These are phyloP conservation scores for Hyperoodon ampullatus DNA, from an alignment of 2,113 vertebrate species.

Conservation along the genomic window DNA sequence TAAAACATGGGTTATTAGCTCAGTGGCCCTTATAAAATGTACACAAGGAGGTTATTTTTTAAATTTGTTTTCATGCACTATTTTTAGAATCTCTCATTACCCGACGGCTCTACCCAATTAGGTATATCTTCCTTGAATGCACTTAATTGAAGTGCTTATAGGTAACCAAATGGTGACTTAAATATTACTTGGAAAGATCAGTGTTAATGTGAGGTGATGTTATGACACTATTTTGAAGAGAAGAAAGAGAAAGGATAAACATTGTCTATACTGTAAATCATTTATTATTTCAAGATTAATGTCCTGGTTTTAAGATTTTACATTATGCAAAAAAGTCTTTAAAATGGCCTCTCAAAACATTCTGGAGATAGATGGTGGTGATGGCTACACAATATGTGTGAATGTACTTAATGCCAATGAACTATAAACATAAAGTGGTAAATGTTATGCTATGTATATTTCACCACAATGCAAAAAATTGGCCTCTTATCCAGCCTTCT, in stretches of 20 bases:
- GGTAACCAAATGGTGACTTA: not conserved
- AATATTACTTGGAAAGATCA: not conserved
- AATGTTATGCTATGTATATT: not conserved
- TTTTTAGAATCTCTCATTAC: not conserved
- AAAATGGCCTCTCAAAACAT: not conserved
- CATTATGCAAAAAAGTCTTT: not conserved
- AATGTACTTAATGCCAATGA: not conserved
- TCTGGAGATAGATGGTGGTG: not conserved
- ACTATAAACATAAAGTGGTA: not conserved
- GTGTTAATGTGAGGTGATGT: not conserved
- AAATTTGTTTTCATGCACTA: not conserved
- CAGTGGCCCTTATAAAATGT: not conserved
- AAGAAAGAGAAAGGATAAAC: not conserved
- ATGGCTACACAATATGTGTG: not conserved
- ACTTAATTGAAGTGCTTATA: not conserved
- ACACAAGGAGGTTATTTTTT: not conserved
- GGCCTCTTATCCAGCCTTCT: not conserved
- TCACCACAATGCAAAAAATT: not conserved
- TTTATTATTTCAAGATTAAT: not conserved
- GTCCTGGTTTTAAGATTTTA: not conserved
- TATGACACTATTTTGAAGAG: not conserved
- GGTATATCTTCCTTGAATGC: not conserved
- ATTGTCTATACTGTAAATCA: not conserved
- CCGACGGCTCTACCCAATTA: not conserved
- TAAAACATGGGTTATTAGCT: not conserved